phyloP scores from a whole-genome alignment of 2,113 vertebrate genomes.

The Dasyornis broadbenti region DNA sequence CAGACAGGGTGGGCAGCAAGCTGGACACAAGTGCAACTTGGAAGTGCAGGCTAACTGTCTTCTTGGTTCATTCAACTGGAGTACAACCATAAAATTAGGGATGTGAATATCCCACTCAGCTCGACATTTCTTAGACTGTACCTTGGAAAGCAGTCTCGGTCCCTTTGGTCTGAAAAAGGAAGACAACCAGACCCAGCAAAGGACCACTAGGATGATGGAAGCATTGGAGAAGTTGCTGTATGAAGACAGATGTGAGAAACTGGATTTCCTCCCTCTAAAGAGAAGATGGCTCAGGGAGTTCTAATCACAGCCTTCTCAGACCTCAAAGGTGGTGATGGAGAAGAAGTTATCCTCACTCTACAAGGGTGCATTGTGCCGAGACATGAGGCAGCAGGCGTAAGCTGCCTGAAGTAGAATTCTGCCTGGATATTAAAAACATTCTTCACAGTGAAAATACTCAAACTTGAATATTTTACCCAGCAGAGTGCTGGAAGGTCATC shows the following conservation, averaged over 20 bases:
- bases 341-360: neutral
- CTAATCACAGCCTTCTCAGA: neutral
- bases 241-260: neutral
- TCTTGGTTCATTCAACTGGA: neutral
- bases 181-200: neutral
- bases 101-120: neutral
- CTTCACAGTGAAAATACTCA: neutral
- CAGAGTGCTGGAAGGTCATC: neutral
- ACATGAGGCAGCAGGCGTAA: neutral
- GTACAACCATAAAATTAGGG: neutral
- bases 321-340: neutral
- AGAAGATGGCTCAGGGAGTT: neutral
- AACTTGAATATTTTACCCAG: neutral
- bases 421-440: neutral
- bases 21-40: neutral
- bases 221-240: neutral
- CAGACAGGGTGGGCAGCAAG: neutral
- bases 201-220: neutral
- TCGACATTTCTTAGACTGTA: neutral
- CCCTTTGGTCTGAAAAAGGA: neutral
- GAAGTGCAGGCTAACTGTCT: neutral
- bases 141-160: neutral
- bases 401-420: neutral
- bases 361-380: neutral
- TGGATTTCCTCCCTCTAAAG: neutral